Conservation (phyloP, 2,113 vertebrate species). For the Solea solea region DNA sequence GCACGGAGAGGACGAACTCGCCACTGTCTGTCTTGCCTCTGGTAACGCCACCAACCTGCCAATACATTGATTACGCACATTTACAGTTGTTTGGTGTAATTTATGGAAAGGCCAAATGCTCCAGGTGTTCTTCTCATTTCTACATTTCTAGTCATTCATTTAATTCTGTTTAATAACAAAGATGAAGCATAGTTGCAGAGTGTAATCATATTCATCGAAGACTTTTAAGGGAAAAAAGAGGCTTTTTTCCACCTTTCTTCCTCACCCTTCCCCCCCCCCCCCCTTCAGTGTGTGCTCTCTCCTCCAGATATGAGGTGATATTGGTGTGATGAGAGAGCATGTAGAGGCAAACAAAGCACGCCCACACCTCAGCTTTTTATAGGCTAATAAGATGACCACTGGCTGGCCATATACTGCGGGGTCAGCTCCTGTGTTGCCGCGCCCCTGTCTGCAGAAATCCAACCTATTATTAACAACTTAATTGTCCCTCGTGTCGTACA, state of each 20-base stretch:
- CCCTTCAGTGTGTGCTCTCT: slow-evolving; percentile 43
- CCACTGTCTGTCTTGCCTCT: slow-evolving; percentile 4
- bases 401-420: slow-evolving; percentile 49
- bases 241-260: slow-evolving; percentile 17
- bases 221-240: background rate
- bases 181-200: background rate
- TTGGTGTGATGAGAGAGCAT: slow-evolving; percentile 69
- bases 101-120: slow-evolving; percentile 20
- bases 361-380: slow-evolving; percentile 79
- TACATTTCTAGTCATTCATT: slow-evolving; percentile 6
- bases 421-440: slow-evolving; percentile 59
- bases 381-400: slow-evolving; percentile 76
- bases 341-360: slow-evolving; percentile 71
- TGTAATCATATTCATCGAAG: slow-evolving; percentile 9
- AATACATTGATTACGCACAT: slow-evolving; percentile 46
- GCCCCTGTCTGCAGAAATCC: slow-evolving; percentile 47
- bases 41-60: slow-evolving; percentile 23
- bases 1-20: slow-evolving; percentile 24
- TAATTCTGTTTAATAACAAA: slow-evolving; percentile 21
- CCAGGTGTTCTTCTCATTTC: background rate
- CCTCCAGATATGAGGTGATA: slow-evolving; percentile 70
- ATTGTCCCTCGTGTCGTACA: slow-evolving; percentile 62
- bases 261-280: background rate
- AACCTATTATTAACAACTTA: slow-evolving; percentile 62
- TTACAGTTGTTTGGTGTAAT: slow-evolving; percentile 19